phyloP scores from a whole-genome alignment of 1,140 invertebrate species.

The Hycleus cichorii region DNA sequence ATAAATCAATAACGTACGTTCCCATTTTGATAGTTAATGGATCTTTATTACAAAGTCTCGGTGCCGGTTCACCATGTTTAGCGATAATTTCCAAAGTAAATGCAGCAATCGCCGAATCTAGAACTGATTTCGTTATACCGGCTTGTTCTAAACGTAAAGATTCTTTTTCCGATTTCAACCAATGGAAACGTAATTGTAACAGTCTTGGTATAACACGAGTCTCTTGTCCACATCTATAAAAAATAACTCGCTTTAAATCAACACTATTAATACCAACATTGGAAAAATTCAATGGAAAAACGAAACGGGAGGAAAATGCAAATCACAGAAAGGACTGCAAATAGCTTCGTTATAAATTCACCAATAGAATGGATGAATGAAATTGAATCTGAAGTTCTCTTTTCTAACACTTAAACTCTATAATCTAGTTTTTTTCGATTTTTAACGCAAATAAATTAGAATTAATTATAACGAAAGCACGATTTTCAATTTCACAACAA shows the following conservation, averaged over 20 bases:
- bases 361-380: too few relatives aligned
- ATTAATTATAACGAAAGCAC: too few relatives aligned
- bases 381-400: too few relatives aligned
- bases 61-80: conserved; percentile 88
- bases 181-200: conserved; percentile 85
- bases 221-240: conserved; percentile 87
- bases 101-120: conserved; percentile 91
- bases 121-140: conserved; percentile 83
- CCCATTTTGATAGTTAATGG: conserved; percentile 95
- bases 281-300: not conserved
- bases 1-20: conserved; percentile 70
- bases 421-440: too few relatives aligned
- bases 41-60: conserved; percentile 96
- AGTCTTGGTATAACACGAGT: conserved; percentile 93
- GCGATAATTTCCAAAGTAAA: conserved; percentile 96
- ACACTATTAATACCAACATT: too few relatives aligned
- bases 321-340: not conserved
- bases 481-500: too few relatives aligned
- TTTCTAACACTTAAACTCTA: too few relatives aligned
- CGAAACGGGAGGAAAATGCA: not conserved
- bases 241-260: not conserved
- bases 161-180: conserved; percentile 89
- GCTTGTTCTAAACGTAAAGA: conserved; percentile 83
- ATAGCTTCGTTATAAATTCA: too few relatives aligned
- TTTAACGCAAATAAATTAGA: too few relatives aligned